Evolutionary conservation across 2,113 vertebrate species (phyloP).

Genomic region (Haemorhous mexicanus): DNA sequence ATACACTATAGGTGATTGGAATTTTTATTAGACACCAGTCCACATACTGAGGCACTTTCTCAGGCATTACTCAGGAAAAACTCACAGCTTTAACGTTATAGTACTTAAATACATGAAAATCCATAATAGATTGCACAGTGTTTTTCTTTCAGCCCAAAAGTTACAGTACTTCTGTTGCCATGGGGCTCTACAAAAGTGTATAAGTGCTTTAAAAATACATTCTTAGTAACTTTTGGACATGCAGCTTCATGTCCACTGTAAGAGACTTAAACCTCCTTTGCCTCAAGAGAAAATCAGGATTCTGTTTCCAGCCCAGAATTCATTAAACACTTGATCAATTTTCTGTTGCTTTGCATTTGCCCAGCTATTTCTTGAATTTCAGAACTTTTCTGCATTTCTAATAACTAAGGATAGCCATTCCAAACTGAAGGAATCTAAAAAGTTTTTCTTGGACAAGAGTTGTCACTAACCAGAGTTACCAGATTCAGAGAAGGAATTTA

Average conservation of each 20-base stretch:
- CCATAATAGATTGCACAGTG: background rate
- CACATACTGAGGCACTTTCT: background rate
- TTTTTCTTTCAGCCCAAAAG: background rate
- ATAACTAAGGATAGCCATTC: background rate
- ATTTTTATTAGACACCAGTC: background rate
- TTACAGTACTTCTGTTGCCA: background rate
- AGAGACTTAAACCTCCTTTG: background rate
- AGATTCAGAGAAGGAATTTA: conserved; percentile 5
- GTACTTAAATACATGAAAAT: background rate
- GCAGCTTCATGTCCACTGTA: background rate
- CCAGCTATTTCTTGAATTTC: background rate
- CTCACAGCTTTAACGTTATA: background rate
- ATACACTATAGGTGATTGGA: background rate
- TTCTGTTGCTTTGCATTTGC: background rate
- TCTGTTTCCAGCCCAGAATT: conserved; percentile 9
- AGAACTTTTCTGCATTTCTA: background rate
- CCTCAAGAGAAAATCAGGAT: background rate
- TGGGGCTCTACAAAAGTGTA: background rate
- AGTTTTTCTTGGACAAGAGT: background rate
- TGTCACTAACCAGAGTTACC: background rate
- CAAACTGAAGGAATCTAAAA: background rate
- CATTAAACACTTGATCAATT: background rate
- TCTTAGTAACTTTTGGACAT: background rate
- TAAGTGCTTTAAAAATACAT: background rate
- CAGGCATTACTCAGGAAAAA: conserved; percentile 59